These are phyloP conservation scores for Anoura caudifer DNA, from an alignment of 2,113 vertebrate genomes.

Conservation along the genomic window DNA sequence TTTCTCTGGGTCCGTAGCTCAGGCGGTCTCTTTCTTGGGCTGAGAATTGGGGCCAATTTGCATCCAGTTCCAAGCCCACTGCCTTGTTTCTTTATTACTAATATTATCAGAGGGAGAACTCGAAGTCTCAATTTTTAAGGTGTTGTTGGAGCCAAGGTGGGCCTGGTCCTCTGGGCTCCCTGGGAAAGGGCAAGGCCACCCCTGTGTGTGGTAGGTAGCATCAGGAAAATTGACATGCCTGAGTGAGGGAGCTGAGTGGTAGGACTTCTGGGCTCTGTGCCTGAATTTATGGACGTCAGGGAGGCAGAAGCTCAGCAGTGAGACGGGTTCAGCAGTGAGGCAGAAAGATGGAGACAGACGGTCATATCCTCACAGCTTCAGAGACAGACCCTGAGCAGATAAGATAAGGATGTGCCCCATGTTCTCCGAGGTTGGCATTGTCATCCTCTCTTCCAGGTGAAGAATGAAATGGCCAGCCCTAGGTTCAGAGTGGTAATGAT, in stretches of 20 bases:
- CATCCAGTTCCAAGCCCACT: neutral
- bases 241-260: neutral
- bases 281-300: neutral
- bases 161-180: neutral
- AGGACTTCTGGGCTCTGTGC: neutral
- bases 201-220: neutral
- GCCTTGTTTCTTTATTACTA: slow-evolving; percentile 21
- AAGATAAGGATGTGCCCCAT: accelerated
- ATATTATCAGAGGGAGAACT: slow-evolving; percentile 24
- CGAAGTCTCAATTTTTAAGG: neutral
- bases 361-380: neutral
- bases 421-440: neutral
- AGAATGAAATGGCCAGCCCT: neutral
- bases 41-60: slow-evolving; percentile 55
- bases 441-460: neutral
- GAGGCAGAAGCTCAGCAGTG: neutral
- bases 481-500: neutral
- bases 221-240: neutral
- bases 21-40: slow-evolving; percentile 20
- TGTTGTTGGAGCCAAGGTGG: neutral
- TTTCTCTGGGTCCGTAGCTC: slow-evolving; percentile 44
- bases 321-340: neutral
- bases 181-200: neutral
- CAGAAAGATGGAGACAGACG: neutral
- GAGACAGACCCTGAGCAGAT: neutral